These are phyloP conservation scores for Solea solea DNA, from an alignment of 2,113 vertebrate genomes.

Conservation along the genomic window DNA sequence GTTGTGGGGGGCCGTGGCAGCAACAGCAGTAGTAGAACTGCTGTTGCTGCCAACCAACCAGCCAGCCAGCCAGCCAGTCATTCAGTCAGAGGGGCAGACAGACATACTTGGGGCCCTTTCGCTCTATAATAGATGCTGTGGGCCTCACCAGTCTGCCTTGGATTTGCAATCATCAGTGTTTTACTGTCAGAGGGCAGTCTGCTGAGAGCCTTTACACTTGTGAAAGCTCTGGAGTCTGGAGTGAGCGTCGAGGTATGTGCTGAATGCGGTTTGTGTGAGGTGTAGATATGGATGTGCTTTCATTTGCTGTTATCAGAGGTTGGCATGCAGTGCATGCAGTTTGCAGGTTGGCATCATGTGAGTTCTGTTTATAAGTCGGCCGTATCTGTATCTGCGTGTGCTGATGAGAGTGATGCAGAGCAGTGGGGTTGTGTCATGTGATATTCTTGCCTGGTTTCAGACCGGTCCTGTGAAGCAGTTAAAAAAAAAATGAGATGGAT, in stretches of 20 bases:
- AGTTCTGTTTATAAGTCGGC: slow-evolving; percentile 69
- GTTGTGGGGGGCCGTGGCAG: slow-evolving; percentile 83
- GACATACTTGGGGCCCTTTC: slow-evolving; percentile 79
- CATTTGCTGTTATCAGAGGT: slow-evolving; percentile 66
- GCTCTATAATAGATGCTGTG: slow-evolving; percentile 82
- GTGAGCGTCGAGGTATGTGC: slow-evolving; percentile 62
- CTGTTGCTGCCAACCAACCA: slow-evolving; percentile 80
- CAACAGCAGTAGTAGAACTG: slow-evolving; percentile 68
- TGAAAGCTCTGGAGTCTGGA: slow-evolving; percentile 52
- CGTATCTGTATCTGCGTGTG: slow-evolving; percentile 17
- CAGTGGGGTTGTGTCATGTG: slow-evolving; percentile 74
- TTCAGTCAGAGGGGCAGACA: slow-evolving; percentile 64
- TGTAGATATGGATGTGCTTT: slow-evolving; percentile 67
- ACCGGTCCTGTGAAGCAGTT: slow-evolving; percentile 80
- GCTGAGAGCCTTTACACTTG: slow-evolving; percentile 56
- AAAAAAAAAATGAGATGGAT: too few relatives aligned
- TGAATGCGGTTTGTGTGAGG: slow-evolving; percentile 61
- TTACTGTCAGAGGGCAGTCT: slow-evolving; percentile 82
- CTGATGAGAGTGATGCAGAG: slow-evolving; percentile 18
- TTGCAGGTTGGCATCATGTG: slow-evolving; percentile 63
- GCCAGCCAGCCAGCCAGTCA: slow-evolving; percentile 41
- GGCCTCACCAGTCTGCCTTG: slow-evolving; percentile 82
- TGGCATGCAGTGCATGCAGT: slow-evolving; percentile 63
- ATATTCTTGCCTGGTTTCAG: slow-evolving; percentile 80
- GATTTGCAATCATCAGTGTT: slow-evolving; percentile 88